A percentile compares a stretch with the other conserved stretches of the same genome.
Evolutionary conservation across 2,113 vertebrate genomes (phyloP).

Genomic region (Colistium nudipinnis): DNA sequence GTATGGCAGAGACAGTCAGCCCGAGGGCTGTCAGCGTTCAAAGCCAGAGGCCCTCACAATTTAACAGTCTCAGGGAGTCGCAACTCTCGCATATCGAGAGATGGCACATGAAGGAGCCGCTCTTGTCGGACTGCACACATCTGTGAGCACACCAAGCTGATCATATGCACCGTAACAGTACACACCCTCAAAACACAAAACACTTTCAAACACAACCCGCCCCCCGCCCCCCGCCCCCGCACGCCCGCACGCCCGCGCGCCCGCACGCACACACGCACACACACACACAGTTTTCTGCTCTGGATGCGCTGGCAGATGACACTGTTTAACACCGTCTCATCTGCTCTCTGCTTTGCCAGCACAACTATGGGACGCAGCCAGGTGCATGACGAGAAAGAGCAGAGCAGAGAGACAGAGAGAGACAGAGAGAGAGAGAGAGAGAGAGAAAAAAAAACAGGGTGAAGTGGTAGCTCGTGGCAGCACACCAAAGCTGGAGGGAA

Average conservation of each 20-base stretch:
- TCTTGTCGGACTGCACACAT: constrained; percentile 41
- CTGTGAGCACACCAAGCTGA: constrained; percentile 24
- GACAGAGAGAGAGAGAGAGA: constrained; percentile 4
- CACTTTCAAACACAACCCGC: constrained; percentile 9
- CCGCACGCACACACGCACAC: not conserved
- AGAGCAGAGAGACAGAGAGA: constrained; percentile 1
- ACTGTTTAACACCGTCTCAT: constrained; percentile 69
- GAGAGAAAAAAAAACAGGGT: not conserved
- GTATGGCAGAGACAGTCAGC: constrained; percentile 63
- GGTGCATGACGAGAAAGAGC: constrained; percentile 36
- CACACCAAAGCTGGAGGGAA: constrained; percentile 21
- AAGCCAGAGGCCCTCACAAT: constrained; percentile 64
- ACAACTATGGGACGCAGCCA: constrained; percentile 55
- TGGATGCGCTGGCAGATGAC: constrained; percentile 64
- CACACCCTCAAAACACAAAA: constrained; percentile 8
- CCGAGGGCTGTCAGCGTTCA: constrained; percentile 69
- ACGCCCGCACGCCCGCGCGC: not conserved
- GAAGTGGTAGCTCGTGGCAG: constrained; percentile 33
- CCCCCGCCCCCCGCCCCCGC: not conserved
- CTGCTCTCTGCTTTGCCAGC: constrained; percentile 63
- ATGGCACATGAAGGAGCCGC: constrained; percentile 51
- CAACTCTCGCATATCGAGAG: constrained; percentile 54
- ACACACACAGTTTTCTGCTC: constrained; percentile 34
- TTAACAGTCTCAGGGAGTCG: constrained; percentile 57
- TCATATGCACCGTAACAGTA: constrained; percentile 9